Evolutionary conservation across 2,888 invertebrate species (phyloP).

Genomic region (Calameuta pallipes): DNA sequence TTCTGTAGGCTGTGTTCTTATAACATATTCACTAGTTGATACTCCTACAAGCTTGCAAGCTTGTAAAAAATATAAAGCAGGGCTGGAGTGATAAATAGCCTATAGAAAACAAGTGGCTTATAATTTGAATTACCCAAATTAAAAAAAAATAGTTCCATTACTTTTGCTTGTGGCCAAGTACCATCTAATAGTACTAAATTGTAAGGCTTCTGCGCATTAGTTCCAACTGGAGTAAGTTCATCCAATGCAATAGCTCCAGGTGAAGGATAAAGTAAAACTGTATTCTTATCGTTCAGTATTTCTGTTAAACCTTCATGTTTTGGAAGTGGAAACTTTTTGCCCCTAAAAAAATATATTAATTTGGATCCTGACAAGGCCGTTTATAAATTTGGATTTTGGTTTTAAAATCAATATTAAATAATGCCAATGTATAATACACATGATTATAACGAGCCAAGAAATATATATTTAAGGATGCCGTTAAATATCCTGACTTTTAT

Average conservation of each 20-base stretch:
- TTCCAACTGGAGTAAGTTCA: conserved; percentile 65
- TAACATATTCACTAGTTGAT: conserved; percentile 86
- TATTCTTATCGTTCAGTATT: conserved; percentile 75
- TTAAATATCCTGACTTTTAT: neutral
- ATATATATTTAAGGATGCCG: neutral
- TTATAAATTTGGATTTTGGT: neutral
- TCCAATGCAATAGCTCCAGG: conserved; percentile 78
- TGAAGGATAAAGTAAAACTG: conserved; percentile 85
- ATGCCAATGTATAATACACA: neutral
- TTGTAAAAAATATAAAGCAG: conserved; percentile 77
- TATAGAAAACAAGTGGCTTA: conserved; percentile 20
- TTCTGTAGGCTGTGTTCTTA: conserved; percentile 76
- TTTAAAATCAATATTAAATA: neutral
- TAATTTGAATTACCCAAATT: neutral
- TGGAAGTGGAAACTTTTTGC: conserved; percentile 84
- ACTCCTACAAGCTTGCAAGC: conserved; percentile 85
- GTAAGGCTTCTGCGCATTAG: conserved; percentile 68
- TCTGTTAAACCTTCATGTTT: conserved; percentile 74
- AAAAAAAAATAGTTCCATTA: conserved; percentile 25
- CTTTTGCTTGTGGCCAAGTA: conserved; percentile 95
- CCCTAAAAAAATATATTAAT: conserved; percentile 70
- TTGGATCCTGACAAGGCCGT: neutral
- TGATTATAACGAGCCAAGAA: neutral
- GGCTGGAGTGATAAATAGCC: conserved; percentile 87
- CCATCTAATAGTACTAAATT: conserved; percentile 91